Percentiles rank a stretch among this genome's conserved stretches.
phyloP scores from a whole-genome alignment of 1,140 invertebrate genomes.

The Portunus trituberculatus region DNA sequence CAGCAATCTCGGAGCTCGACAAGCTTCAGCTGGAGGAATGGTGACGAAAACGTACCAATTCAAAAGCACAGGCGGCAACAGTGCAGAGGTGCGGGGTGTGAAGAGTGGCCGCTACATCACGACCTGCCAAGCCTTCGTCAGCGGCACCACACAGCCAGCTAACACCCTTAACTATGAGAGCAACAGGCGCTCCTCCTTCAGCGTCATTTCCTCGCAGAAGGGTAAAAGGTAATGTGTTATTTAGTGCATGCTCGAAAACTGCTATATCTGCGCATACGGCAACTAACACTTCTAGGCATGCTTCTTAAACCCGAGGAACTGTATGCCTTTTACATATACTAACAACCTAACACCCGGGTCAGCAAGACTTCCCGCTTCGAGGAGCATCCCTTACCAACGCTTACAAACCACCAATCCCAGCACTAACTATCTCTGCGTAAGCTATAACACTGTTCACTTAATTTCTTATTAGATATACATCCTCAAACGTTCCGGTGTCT shows the following conservation, averaged over 20 bases:
- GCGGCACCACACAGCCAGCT: neutral
- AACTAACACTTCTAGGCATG: neutral
- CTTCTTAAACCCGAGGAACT: neutral
- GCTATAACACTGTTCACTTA: too few relatives aligned
- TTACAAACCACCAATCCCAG: neutral
- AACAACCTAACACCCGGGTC: too few relatives aligned
- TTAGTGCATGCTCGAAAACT: neutral
- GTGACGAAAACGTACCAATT: slow-evolving; percentile 54
- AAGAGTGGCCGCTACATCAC: slow-evolving; percentile 24
- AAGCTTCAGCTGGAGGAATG: neutral
- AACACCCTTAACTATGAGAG: neutral
- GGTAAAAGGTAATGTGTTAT: neutral
- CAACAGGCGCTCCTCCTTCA: neutral
- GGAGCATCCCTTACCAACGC: neutral
- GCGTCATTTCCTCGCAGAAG: neutral
- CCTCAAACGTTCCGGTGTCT: too few relatives aligned
- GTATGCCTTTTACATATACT: neutral
- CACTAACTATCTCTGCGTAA: too few relatives aligned
- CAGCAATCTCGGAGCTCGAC: neutral
- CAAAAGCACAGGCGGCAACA: slow-evolving; percentile 1
- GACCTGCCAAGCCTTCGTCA: slow-evolving; percentile 25
- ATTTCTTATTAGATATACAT: too few relatives aligned
- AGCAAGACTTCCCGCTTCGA: too few relatives aligned
- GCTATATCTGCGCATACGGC: neutral
- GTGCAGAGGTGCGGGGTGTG: neutral